Conservation (phyloP, 92 coral and sea anemone species). For the Phymanthus crucifer region DNA sequence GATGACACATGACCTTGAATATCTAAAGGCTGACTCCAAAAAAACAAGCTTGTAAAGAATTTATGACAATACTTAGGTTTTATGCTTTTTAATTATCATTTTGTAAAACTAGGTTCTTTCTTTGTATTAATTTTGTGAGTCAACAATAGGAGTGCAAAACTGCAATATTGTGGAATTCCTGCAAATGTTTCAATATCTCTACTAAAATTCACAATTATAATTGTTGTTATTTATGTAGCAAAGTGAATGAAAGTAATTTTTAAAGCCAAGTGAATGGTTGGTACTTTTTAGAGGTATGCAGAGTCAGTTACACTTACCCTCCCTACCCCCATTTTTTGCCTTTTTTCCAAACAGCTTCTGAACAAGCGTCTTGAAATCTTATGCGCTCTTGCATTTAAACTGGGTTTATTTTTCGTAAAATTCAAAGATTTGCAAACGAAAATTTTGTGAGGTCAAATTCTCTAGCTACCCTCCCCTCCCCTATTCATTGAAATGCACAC, state of each 20-base stretch:
- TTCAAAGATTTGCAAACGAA: background rate
- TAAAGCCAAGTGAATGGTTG: background rate
- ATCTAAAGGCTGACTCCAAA: background rate
- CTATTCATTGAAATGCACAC: background rate
- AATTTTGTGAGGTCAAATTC: background rate
- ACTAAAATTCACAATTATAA: background rate
- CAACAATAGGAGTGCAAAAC: background rate
- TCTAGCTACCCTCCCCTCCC: background rate
- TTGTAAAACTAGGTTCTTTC: background rate
- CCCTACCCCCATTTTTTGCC: no score
- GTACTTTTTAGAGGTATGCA: background rate
- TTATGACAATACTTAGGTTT: background rate
- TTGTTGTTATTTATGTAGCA: background rate
- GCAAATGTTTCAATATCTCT: background rate
- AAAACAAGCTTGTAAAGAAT: background rate
- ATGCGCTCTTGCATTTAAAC: background rate
- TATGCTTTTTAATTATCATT: background rate
- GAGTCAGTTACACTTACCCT: no score
- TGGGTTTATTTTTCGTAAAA: background rate
- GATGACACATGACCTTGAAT: conserved; percentile 20
- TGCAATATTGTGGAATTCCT: background rate
- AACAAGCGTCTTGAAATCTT: background rate
- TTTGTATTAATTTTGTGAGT: background rate
- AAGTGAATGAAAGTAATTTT: background rate
- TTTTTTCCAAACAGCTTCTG: no score